phyloP scores from a whole-genome alignment of 2,797 vertebrate genomes.

The Okamejei kenojei region DNA sequence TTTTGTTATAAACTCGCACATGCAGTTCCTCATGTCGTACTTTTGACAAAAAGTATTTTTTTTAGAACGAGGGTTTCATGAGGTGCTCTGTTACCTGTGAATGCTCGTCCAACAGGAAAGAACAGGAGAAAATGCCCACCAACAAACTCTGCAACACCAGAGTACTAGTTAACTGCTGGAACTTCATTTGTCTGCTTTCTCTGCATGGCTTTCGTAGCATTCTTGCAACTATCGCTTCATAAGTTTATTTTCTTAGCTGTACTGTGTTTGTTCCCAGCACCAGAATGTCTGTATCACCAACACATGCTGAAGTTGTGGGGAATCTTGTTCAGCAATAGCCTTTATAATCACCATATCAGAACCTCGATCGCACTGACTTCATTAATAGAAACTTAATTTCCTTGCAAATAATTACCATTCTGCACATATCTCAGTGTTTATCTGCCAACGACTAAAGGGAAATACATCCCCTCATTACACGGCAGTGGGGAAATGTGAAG shows the following conservation, averaged over 20 bases:
- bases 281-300: neutral
- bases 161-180: neutral
- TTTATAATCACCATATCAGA: neutral
- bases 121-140: neutral
- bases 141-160: too few relatives aligned
- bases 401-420: neutral
- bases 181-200: neutral
- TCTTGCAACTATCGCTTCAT: neutral
- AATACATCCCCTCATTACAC: neutral
- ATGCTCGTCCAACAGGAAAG: neutral
- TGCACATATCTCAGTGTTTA: neutral
- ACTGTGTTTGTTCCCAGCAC: neutral
- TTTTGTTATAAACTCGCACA: too few relatives aligned
- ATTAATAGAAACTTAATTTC: neutral
- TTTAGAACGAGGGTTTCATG: too few relatives aligned
- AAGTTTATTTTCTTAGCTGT: neutral
- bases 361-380: neutral
- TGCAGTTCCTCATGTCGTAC: too few relatives aligned
- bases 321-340: neutral
- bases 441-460: neutral
- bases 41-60: too few relatives aligned
- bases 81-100: too few relatives aligned
- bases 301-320: neutral
- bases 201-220: neutral
- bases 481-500: too few relatives aligned